Conservation (phyloP, 2,888 invertebrate species). For the Thymelicus lineola region DNA sequence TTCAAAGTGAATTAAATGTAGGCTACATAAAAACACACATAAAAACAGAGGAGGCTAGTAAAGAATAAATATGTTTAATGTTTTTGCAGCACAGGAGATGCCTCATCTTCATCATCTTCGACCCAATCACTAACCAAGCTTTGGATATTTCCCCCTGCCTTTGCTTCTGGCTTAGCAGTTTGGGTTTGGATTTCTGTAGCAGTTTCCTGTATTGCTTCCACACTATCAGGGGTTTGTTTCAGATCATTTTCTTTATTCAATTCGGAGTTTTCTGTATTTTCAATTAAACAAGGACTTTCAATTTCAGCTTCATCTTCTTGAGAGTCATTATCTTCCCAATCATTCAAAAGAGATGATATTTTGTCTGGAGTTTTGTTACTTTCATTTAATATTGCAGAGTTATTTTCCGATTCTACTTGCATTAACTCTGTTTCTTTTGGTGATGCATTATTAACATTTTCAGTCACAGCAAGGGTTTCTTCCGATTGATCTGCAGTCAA, state of each 20-base stretch:
- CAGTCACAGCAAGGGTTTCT: constrained; percentile 13
- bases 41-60: neutral
- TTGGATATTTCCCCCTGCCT: constrained; percentile 70
- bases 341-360: constrained; percentile 74
- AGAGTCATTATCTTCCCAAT: constrained; percentile 82
- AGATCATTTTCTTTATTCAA: constrained; percentile 31
- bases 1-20: too few species aligned
- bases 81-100: constrained; percentile 42
- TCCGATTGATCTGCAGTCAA: constrained; percentile 15
- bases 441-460: constrained; percentile 17
- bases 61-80: neutral
- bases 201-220: constrained; percentile 25
- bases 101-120: constrained; percentile 74
- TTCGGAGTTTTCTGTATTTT: constrained; percentile 39
- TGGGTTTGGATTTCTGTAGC: neutral
- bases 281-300: constrained; percentile 41
- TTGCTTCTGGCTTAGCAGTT: constrained; percentile 39
- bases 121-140: constrained; percentile 80
- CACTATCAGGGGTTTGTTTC: constrained; percentile 17
- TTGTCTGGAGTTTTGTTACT: constrained; percentile 51
- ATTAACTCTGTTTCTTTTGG: constrained; percentile 25
- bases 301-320: constrained; percentile 58
- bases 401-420: constrained; percentile 16
- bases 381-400: constrained; percentile 8
- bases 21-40: too few species aligned